Evolutionary conservation across 2,113 vertebrate genomes (phyloP), one percentile per base, ranked within the genome.

Genomic region (Tinamus guttatus): DNA sequence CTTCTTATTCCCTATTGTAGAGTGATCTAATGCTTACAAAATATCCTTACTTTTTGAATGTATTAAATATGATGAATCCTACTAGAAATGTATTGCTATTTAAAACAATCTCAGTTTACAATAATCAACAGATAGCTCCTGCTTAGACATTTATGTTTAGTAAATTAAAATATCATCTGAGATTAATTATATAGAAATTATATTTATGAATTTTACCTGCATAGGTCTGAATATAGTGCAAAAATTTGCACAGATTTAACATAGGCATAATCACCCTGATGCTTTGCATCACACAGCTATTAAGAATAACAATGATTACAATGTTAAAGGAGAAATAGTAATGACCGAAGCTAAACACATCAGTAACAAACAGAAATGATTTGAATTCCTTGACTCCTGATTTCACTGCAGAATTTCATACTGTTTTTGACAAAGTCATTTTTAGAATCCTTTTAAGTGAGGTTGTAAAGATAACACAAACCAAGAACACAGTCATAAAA

Each of bases 231-330:
- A 75, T 43, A 45, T 4, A 60, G 24, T 56, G 4, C 32, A 71
- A 56, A 56, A 64, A 27, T 49, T 13, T 70, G 14, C 15, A 40
- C 12, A 79, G 62, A 2, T 5, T 67, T 63, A 54, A 73, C 4
- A 67, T 62, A 84, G 2, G 1, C 22, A 21, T 49, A 36, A 6
- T 13, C 16, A 21, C 0, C 0, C 5, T 8, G 25, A 5, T 56
- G 51, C 1, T 76, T 92, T 58, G 7, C 5, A 32, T 41, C 58
- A 70, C 5, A 58, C 4, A 52, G 17, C 1, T 64, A 69, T 2
- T 34, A 8, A 38, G 28, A 77, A 56, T 28, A 41, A 41, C 11
- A 32, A 71, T 63, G 17, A 21, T 49, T 60, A 47, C 12, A 7
- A 8, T n/a, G 81, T 80, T 73, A 41, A 78, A 80, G 5, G 32